Conservation (phyloP, 1,140 invertebrate species). For the Cepaea nemoralis region DNA sequence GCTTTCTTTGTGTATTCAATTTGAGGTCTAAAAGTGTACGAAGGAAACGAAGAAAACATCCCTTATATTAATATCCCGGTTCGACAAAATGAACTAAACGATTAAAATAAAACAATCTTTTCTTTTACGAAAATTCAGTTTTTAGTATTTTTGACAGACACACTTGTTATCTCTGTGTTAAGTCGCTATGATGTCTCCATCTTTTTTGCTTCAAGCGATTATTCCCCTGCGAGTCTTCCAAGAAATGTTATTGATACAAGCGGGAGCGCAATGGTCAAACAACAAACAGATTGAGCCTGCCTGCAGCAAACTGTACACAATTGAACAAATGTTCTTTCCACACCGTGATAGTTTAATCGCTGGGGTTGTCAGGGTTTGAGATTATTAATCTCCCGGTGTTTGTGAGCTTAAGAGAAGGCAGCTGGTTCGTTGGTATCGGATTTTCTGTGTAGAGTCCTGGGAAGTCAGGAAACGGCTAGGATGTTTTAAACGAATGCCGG, state of each 20-base stretch:
- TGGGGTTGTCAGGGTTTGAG: constrained; percentile 21
- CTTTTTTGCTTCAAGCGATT: background rate
- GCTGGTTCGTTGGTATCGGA: background rate
- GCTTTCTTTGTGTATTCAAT: no score
- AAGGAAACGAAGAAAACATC: no score
- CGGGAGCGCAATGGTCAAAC: background rate
- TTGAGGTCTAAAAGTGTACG: no score
- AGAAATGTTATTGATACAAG: background rate
- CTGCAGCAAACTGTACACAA: background rate
- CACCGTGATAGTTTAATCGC: background rate
- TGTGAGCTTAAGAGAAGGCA: constrained; percentile 30
- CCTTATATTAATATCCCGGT: no score
- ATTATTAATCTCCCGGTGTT: constrained; percentile 22
- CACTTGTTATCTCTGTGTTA: no score
- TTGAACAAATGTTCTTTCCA: background rate
- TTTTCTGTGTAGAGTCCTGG: background rate
- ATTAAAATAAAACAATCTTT: no score
- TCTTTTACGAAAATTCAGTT: no score
- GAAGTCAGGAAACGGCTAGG: background rate
- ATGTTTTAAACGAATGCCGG: background rate
- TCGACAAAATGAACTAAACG: no score
- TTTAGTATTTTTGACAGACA: no score
- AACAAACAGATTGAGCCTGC: background rate
- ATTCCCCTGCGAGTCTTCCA: background rate
- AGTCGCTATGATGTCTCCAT: background rate